These are phyloP conservation scores for Tupiocoris notatus DNA, from an alignment of 2,888 invertebrate genomes.

Conservation along the genomic window DNA sequence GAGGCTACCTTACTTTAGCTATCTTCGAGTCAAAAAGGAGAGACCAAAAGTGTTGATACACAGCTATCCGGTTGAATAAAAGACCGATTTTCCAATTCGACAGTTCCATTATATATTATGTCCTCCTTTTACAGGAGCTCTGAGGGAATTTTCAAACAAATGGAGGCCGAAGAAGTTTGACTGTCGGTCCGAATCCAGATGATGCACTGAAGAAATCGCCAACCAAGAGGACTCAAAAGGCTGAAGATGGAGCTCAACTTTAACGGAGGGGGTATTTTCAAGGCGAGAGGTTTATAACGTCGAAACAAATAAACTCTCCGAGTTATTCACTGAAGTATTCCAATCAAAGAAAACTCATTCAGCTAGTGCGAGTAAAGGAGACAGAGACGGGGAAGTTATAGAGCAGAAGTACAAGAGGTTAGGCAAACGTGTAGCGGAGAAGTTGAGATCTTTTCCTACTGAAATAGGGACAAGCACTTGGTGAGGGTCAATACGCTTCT, in stretches of 20 bases:
- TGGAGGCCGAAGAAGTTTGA: background rate
- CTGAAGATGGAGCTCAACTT: background rate
- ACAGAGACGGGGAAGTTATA: background rate
- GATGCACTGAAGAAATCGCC: background rate
- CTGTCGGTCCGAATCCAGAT: background rate
- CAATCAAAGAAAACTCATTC: conserved; percentile 29
- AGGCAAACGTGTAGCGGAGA: background rate
- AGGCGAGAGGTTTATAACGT: conserved; percentile 8
- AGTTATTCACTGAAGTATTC: conserved; percentile 30
- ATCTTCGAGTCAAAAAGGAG: no score
- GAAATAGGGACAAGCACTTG: background rate
- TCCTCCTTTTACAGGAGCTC: background rate
- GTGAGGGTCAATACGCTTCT: background rate
- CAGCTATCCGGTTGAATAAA: no score
- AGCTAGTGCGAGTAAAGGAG: background rate
- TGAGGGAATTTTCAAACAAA: background rate
- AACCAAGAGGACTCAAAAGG: background rate
- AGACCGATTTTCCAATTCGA: background rate
- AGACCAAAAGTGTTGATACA: no score
- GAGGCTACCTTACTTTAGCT: no score
- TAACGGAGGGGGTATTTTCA: background rate
- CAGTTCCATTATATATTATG: background rate
- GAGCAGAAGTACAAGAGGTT: background rate
- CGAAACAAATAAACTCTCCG: conserved; percentile 23
- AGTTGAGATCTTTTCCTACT: background rate